Evolutionary conservation across 2,113 vertebrate species (phyloP).

Genomic region (Galeopterus variegatus): DNA sequence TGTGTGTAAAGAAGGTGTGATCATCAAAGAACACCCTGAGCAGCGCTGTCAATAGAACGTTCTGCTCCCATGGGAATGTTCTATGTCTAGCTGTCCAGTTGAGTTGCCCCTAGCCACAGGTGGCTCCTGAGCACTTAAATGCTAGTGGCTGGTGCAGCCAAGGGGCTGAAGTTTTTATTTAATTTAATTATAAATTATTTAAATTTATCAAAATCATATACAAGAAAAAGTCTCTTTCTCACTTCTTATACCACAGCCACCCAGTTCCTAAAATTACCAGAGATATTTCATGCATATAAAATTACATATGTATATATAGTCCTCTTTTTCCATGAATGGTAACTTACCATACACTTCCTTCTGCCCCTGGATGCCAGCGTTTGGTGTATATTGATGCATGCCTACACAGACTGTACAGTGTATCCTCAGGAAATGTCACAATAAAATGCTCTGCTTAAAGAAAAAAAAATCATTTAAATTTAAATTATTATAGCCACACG

Average conservation of each 20-base stretch:
- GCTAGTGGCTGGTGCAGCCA: background rate
- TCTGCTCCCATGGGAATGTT: background rate
- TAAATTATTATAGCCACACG: background rate
- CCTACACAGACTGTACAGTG: background rate
- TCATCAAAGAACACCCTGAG: background rate
- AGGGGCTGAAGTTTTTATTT: background rate
- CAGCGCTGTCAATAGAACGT: background rate
- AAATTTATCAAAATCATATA: background rate
- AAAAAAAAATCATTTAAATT: background rate
- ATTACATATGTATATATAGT: background rate
- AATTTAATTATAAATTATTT: conserved; percentile 25
- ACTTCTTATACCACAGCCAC: background rate
- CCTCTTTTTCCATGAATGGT: background rate
- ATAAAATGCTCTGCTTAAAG: conserved; percentile 41
- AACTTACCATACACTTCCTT: background rate
- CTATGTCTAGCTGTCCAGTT: background rate
- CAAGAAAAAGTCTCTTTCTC: background rate
- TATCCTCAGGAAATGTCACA: background rate
- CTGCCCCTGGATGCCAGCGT: background rate
- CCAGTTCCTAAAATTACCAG: conserved; percentile 13
- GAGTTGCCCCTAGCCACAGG: background rate
- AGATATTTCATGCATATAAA: conserved; percentile 20
- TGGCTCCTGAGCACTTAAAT: background rate
- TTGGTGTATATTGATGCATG: conserved; percentile 22
- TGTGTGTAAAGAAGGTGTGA: background rate